phyloP scores from a whole-genome alignment of 2,113 vertebrate species.

The Anhinga rufa region DNA sequence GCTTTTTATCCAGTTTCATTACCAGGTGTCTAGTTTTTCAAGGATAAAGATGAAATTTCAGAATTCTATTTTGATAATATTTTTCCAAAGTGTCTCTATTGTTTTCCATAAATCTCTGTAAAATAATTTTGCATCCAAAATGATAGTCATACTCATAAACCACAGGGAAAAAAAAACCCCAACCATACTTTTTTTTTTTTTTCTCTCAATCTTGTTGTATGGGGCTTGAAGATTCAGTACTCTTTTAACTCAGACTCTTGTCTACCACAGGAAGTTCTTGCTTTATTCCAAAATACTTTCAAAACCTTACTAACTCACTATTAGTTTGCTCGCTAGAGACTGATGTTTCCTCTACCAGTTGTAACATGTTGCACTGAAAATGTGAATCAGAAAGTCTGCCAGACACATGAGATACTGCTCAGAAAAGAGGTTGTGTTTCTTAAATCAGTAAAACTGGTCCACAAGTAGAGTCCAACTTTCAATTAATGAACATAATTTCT shows the following conservation, averaged over 20 bases:
- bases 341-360: not conserved
- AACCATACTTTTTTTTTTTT: not conserved
- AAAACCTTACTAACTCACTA: not conserved
- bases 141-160: not conserved
- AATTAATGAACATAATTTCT: not conserved
- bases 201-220: not conserved
- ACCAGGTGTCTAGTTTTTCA: not conserved
- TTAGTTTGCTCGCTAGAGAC: not conserved
- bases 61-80: not conserved
- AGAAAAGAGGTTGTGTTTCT: not conserved
- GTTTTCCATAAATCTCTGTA: not conserved
- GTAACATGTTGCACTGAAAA: not conserved
- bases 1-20: not conserved
- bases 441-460: not conserved
- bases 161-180: accelerated
- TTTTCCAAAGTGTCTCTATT: not conserved
- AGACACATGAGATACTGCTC: not conserved
- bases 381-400: not conserved
- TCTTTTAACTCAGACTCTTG: not conserved
- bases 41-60: not conserved
- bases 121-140: not conserved
- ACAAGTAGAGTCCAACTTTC: not conserved
- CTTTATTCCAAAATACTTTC: not conserved
- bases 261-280: not conserved
- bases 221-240: not conserved